Percentiles rank a stretch among this genome's conserved stretches.
Evolutionary conservation across 2,797 vertebrate species (phyloP).

Genomic region (Channallabes apus): DNA sequence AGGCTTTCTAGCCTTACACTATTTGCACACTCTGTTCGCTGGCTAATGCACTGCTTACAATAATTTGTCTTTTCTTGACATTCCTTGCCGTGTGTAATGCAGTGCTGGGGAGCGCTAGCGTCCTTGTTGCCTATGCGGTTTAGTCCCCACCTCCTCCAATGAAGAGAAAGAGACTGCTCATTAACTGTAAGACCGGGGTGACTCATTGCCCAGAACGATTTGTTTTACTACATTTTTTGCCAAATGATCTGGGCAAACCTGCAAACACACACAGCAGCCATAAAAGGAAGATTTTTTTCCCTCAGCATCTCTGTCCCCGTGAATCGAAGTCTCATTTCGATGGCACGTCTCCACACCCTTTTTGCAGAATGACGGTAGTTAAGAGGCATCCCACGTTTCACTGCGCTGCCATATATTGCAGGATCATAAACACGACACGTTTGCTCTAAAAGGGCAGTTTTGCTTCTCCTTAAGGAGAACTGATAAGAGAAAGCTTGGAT

Average conservation of each 20-base stretch:
- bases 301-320: slow-evolving; percentile 19
- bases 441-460: slow-evolving; percentile 22
- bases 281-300: slow-evolving; percentile 3
- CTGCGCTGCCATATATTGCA: slow-evolving; percentile 55
- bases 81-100: slow-evolving; percentile 56
- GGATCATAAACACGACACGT: slow-evolving; percentile 48
- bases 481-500: slow-evolving; percentile 15
- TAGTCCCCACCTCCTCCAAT: slow-evolving; percentile 61
- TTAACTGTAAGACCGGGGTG: slow-evolving; percentile 68
- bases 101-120: slow-evolving; percentile 56
- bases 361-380: slow-evolving; percentile 49
- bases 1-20: slow-evolving; percentile 53
- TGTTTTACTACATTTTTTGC: slow-evolving; percentile 51
- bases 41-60: slow-evolving; percentile 54
- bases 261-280: slow-evolving; percentile 39
- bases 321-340: slow-evolving; percentile 48
- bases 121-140: slow-evolving; percentile 51
- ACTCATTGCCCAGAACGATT: slow-evolving; percentile 63
- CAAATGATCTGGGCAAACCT: slow-evolving; percentile 48
- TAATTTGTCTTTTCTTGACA: slow-evolving; percentile 68
- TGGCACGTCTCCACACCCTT: slow-evolving; percentile 35
- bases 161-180: slow-evolving; percentile 60
- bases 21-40: slow-evolving; percentile 36
- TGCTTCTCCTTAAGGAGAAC: slow-evolving; percentile 21
- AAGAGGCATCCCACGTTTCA: slow-evolving; percentile 57